Evolutionary conservation across 1,140 invertebrate genomes (phyloP), one percentile per base, ranked within the genome.

Genomic region (Magallana gigas): DNA sequence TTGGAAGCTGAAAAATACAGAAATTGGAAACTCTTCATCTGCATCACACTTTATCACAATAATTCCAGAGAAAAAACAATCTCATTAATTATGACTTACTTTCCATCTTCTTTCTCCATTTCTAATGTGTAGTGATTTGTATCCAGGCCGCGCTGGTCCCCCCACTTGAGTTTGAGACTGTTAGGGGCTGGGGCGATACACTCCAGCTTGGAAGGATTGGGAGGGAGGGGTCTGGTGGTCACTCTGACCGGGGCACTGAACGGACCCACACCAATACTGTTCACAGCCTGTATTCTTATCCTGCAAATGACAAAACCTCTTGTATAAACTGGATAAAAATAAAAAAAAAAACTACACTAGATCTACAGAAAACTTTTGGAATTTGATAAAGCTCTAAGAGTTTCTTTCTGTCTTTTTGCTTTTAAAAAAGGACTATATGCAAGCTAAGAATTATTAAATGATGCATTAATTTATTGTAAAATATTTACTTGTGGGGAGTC

Each of bases 121-220:
- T 98, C 97, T 82, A 98, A 95, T 88, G 96, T 96, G 95, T 97
- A 98, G 90, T 97, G 96, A 12, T 97, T 96, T 90, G 95, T 96
- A 91, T 97, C 96, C 12, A 95, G 92, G 89, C 96, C 96, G 90
- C 96, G 96, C 14, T 96, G 96, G 68, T 97, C 96, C 18, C 96
- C 96, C 98, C 98, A 98, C 94, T 97, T 97, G 23, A 98, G 95
- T 92, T 97, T 97, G 82, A 98, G 95, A 94, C 96, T 97, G 94
- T 98, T 98, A 94, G 97, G 97, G 1, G 96, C 96, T 8, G 95
- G 95, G 71, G 96, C 96, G 8, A 96, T 95, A 93, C 97, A 97
- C 91, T 97, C 96, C 14, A 98, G 94, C 71, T 94, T 94, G 1
- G 98, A 97, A 29, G 97, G 97, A 3, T 95, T 90, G 0, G 98